Evolutionary conservation across 1,140 invertebrate species (phyloP), one percentile per base, ranked within the genome.

Genomic region (Caenorhabditis tropicalis): DNA sequence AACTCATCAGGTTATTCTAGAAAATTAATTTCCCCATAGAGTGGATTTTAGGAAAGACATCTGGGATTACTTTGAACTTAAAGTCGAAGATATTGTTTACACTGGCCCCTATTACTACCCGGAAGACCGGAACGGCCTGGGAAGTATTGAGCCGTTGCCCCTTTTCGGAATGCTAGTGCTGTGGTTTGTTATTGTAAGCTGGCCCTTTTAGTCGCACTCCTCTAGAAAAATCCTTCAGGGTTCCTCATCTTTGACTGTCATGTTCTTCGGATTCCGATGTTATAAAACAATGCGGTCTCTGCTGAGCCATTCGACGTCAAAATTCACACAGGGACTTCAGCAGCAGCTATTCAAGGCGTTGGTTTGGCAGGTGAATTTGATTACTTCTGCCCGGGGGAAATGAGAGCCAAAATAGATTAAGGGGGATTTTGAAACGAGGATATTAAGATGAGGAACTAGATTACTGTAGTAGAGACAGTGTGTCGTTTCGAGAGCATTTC

Each of bases 1-100:
- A 65, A 65, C 19, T 29, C 9, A 56, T 56, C 5, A 21, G 29
- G 58, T 33, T 4, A 16, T 2, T 27, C 6, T 65, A 27, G 15
- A 33, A 19, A 33, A 27, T n/a, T n/a, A n/a, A n/a, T n/a, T n/a
- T n/a, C n/a, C n/a, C n/a, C n/a, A n/a, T n/a, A n/a, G n/a, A n/a
- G n/a, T n/a, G n/a, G n/a, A n/a, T 33, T 65, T 15, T 36, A 65
- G 58, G 24, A 65, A 65, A 65, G 58, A 65, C 29, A 65, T 65
- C 19, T 65, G 58, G 58, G 58, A 65, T 36, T 65, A 65, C 19
- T 36, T 65, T 36, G 58, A 56, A 56, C 27, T 56, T 0, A 65
- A 36, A 16, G 31, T 65, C 3, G 31, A 33, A 33, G 58, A 65
- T 19, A 65, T 65, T 65, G 29, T 60, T 19, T 65, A 56, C 24